Evolutionary conservation across 2,113 vertebrate species (phyloP).

Genomic region (Hassar affinis): DNA sequence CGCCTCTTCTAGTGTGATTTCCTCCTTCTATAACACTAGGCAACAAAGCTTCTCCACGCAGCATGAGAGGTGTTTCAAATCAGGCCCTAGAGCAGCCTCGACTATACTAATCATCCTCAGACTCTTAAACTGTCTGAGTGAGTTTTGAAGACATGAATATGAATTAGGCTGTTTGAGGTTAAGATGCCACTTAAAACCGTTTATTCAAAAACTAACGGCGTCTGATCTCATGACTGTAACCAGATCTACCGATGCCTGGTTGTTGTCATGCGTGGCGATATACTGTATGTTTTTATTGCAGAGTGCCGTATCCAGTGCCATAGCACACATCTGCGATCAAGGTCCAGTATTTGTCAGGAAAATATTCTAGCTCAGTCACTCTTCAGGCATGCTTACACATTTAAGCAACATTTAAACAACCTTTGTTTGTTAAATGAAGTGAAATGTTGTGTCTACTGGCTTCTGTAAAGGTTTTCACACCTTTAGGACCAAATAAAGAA

Average conservation of each 20-base stretch:
- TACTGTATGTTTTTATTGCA: not conserved
- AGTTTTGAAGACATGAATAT: slow-evolving; percentile 31
- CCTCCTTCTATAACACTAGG: slow-evolving; percentile 22
- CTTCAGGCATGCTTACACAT: not conserved
- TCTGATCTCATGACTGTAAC: not conserved
- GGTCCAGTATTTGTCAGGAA: not conserved
- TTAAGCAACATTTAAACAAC: no score
- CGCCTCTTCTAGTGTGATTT: slow-evolving; percentile 30
- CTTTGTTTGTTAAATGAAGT: no score
- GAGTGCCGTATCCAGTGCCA: not conserved
- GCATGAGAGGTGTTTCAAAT: slow-evolving; percentile 28
- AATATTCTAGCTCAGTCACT: no score
- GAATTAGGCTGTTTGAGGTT: slow-evolving; percentile 12
- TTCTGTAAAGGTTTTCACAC: not conserved
- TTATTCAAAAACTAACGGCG: not conserved
- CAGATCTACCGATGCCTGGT: not conserved
- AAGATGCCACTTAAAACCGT: slow-evolving; percentile 24
- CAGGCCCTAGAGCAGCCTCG: not conserved
- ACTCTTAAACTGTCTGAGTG: slow-evolving; percentile 11
- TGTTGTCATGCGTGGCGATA: slow-evolving; percentile 3
- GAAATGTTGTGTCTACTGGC: not conserved
- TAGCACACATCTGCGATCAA: not conserved
- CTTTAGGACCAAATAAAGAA: not conserved
- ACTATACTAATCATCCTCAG: slow-evolving; percentile 18
- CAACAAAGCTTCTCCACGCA: slow-evolving; percentile 19